Conservation (phyloP, 2,797 vertebrate species). For the Coreius guichenoti region DNA sequence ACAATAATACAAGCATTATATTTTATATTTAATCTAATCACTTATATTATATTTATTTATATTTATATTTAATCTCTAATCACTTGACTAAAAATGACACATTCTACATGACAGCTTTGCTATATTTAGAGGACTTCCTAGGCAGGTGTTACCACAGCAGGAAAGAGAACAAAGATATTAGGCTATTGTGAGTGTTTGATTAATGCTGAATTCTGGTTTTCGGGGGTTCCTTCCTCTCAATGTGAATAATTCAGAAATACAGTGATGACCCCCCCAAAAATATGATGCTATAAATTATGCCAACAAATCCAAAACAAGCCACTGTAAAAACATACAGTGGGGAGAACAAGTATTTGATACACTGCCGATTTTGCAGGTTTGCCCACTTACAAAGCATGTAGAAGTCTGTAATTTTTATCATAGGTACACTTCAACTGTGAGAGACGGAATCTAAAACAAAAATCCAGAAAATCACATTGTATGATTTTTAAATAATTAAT, state of each 20-base stretch:
- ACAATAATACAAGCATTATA: not conserved
- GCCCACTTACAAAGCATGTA: no score
- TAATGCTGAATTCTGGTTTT: not conserved
- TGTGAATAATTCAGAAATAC: not conserved
- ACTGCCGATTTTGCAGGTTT: no score
- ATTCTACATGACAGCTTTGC: not conserved
- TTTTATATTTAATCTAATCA: not conserved
- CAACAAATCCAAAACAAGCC: not conserved
- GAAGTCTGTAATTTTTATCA: no score
- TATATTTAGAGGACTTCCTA: constrained; percentile 2
- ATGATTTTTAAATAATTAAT: no score
- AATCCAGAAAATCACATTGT: no score
- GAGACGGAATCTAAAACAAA: no score
- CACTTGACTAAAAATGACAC: not conserved
- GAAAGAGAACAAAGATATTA: not conserved
- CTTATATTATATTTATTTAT: no score
- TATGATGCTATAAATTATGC: not conserved
- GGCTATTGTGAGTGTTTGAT: not conserved
- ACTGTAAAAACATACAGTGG: not conserved
- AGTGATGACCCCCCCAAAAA: not conserved
- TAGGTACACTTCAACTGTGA: no score
- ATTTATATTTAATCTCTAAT: not conserved
- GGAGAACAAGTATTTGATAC: no score
- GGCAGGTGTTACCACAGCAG: not conserved
- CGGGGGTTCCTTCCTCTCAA: not conserved